A percentile compares a stretch with the other conserved stretches of the same genome.
These are phyloP conservation scores for Peromyscus attwateri DNA, from an alignment of 2,797 vertebrate genomes.

Conservation along the genomic window DNA sequence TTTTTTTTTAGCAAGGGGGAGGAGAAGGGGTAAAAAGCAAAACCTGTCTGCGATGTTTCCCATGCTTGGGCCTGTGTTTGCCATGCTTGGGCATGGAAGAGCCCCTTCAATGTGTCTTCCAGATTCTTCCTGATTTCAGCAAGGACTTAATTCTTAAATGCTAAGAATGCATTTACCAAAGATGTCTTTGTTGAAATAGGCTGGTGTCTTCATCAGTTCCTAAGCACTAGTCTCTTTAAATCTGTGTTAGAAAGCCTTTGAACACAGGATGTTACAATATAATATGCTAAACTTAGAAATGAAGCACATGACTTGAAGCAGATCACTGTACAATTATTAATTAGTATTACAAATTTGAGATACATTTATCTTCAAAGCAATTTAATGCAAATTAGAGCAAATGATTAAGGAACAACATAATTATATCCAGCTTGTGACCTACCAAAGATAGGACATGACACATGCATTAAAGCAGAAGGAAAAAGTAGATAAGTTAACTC, in stretches of 20 bases:
- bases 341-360: slow-evolving; percentile 75
- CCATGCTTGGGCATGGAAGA: background rate
- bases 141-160: slow-evolving; percentile 9
- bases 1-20: background rate
- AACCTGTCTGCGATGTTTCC: background rate
- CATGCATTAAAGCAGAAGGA: slow-evolving; percentile 30
- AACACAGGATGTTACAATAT: background rate
- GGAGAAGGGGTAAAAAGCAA: background rate
- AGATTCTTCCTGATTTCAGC: background rate
- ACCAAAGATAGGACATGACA: slow-evolving; percentile 46
- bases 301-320: slow-evolving; percentile 44
- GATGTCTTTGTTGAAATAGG: background rate
- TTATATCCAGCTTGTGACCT: slow-evolving; percentile 65
- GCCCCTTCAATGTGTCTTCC: background rate
- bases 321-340: slow-evolving; percentile 67
- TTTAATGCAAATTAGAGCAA: slow-evolving; percentile 78
- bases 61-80: background rate
- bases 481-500: slow-evolving; percentile 23
- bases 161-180: background rate
- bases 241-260: slow-evolving; percentile 9
- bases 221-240: background rate
- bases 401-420: slow-evolving; percentile 71
- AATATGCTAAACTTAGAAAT: slow-evolving; percentile 53
- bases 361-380: slow-evolving; percentile 71
- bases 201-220: background rate